Conservation (phyloP, 1,140 invertebrate species). For the Drosophila nannoptera region DNA sequence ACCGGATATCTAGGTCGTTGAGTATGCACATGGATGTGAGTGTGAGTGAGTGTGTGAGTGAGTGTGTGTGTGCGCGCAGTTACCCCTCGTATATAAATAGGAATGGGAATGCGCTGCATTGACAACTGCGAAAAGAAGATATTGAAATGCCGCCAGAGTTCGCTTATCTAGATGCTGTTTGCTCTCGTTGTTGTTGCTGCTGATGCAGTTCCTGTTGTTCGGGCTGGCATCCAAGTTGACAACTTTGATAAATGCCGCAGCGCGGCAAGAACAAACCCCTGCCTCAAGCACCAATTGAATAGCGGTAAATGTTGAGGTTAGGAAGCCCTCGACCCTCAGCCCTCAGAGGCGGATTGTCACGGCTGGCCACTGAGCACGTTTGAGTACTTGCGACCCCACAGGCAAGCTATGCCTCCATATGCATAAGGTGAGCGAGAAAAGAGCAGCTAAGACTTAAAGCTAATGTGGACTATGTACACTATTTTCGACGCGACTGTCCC, state of each 20-base stretch:
- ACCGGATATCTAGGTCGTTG: slow-evolving; percentile 39
- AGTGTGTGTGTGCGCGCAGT: neutral
- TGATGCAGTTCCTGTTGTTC: slow-evolving; percentile 1
- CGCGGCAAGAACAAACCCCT: neutral
- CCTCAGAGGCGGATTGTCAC: neutral
- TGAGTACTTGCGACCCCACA: no score
- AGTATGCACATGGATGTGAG: slow-evolving; percentile 2
- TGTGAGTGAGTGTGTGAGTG: neutral
- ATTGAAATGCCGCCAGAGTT: slow-evolving; percentile 27
- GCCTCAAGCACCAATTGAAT: slow-evolving; percentile 18
- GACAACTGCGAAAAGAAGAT: slow-evolving; percentile 13
- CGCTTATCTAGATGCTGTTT: slow-evolving; percentile 30
- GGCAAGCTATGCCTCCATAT: no score
- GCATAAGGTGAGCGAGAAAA: no score
- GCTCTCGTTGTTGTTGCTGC: neutral
- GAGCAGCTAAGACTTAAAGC: no score
- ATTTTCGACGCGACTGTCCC: no score
- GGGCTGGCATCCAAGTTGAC: slow-evolving; percentile 2
- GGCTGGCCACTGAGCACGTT: neutral
- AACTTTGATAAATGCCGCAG: slow-evolving; percentile 44
- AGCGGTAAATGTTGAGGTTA: slow-evolving; percentile 30
- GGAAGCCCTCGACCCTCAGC: neutral
- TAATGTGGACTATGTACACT: no score
- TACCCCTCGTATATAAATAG: slow-evolving; percentile 1
- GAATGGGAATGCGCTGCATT: neutral